Evolutionary conservation across 2,797 vertebrate species (phyloP).

Genomic region (Antennarius maculatus): DNA sequence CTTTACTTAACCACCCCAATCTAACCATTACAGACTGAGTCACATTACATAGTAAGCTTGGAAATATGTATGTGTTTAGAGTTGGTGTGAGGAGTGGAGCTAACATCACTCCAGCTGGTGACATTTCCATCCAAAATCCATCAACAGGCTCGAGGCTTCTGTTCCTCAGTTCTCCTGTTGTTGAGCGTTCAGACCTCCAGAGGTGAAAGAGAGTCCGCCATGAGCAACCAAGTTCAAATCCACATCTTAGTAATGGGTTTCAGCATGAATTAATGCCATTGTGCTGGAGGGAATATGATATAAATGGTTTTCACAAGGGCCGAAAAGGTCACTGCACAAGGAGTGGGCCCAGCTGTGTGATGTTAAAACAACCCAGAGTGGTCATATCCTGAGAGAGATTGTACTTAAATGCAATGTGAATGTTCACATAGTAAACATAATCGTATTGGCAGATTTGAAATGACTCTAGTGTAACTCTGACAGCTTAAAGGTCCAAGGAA

Average conservation of each 20-base stretch:
- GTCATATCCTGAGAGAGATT: conserved; percentile 64
- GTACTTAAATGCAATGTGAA: conserved; percentile 49
- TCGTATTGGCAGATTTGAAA: conserved; percentile 54
- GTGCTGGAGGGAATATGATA: conserved; percentile 67
- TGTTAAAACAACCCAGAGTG: conserved; percentile 58
- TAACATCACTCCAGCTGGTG: no score
- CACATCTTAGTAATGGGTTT: conserved; percentile 59
- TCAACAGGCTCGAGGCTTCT: conserved; percentile 55
- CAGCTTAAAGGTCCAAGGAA: conserved; percentile 57
- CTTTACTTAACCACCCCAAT: no score
- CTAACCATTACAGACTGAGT: no score
- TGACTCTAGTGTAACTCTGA: conserved; percentile 40
- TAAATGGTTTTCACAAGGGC: conserved; percentile 68
- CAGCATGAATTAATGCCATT: conserved; percentile 68
- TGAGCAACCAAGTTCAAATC: conserved; percentile 56
- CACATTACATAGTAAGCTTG: no score
- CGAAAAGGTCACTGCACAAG: conserved; percentile 73
- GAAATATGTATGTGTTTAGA: no score
- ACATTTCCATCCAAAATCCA: no score
- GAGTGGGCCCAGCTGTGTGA: conserved; percentile 56
- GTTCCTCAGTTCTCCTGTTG: conserved; percentile 50
- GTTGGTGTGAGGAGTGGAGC: no score
- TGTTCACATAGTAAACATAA: conserved; percentile 57
- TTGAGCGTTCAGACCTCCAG: conserved; percentile 40
- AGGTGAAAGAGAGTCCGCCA: conserved; percentile 48